Percentiles rank a stretch among this genome's conserved stretches.
These are phyloP conservation scores for Rana temporaria DNA, from an alignment of 2,113 vertebrate genomes.

Conservation along the genomic window DNA sequence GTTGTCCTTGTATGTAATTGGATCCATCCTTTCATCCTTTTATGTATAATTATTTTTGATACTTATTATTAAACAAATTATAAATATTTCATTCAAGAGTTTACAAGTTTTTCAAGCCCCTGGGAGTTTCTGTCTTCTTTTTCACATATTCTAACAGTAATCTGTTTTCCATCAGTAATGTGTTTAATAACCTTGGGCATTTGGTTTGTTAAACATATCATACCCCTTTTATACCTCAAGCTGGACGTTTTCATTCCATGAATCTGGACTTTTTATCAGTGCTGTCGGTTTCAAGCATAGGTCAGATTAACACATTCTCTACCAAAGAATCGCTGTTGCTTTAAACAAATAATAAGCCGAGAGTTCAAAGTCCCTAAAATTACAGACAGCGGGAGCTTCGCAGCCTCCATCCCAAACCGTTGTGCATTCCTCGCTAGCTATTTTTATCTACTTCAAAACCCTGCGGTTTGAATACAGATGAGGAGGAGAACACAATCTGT, in stretches of 20 bases:
- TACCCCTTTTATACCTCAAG: not conserved
- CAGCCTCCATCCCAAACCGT: conserved; percentile 42
- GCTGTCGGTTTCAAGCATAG: not conserved
- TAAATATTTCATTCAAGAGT: too few relatives aligned
- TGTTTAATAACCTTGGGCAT: not conserved
- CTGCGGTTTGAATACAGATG: conserved; percentile 46
- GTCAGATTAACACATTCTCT: not conserved
- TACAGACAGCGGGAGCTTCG: conserved; percentile 51
- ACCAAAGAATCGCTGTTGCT: not conserved
- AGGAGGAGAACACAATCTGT: conserved; percentile 20
- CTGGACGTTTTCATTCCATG: not conserved
- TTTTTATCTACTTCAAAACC: conserved; percentile 52
- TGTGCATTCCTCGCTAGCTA: conserved; percentile 49
- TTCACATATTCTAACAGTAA: too few relatives aligned
- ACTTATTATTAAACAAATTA: too few relatives aligned
- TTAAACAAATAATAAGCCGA: conserved; percentile 34
- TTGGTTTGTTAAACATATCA: not conserved
- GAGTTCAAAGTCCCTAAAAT: conserved; percentile 50
- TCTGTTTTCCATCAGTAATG: too few relatives aligned
- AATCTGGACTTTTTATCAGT: not conserved
- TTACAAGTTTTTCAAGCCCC: too few relatives aligned
- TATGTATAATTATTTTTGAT: too few relatives aligned
- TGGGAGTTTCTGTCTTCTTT: too few relatives aligned
- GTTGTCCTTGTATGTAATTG: too few relatives aligned
- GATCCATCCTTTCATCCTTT: too few relatives aligned